Percentiles rank a stretch among this genome's conserved stretches.
These are phyloP conservation scores for Hippolais icterina DNA, from an alignment of 2,113 vertebrate genomes.

Conservation along the genomic window DNA sequence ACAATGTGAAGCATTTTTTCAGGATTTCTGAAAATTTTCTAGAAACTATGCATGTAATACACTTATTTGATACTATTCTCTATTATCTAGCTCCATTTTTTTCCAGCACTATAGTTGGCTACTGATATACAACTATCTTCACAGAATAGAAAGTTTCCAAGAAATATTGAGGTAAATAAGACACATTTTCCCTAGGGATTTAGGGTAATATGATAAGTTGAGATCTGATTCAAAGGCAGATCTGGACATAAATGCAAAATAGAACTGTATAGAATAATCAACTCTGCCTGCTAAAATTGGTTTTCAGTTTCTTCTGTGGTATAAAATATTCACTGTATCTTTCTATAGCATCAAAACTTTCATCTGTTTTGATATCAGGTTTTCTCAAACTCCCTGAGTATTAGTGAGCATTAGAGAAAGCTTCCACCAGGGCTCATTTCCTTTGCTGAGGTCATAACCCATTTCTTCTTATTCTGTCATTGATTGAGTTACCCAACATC, in stretches of 20 bases:
- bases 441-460: conserved; percentile 14
- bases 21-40: conserved; percentile 1
- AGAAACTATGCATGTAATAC: not conserved
- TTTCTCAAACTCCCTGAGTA: conserved; percentile 10
- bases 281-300: not conserved
- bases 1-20: not conserved
- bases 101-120: not conserved
- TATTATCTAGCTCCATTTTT: not conserved
- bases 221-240: not conserved
- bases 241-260: not conserved
- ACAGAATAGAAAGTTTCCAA: not conserved
- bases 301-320: not conserved
- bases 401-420: conserved; percentile 37
- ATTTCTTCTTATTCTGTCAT: conserved; percentile 27
- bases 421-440: not conserved
- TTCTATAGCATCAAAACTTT: conserved; percentile 8
- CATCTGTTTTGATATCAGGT: not conserved
- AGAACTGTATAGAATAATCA: not conserved
- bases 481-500: not conserved
- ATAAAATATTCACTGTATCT: not conserved
- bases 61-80: not conserved
- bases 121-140: not conserved
- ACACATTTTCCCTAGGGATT: not conserved
- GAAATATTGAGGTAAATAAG: not conserved
- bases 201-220: not conserved